Evolutionary conservation across 2,113 vertebrate species (phyloP).

Genomic region (Sander vitreus): DNA sequence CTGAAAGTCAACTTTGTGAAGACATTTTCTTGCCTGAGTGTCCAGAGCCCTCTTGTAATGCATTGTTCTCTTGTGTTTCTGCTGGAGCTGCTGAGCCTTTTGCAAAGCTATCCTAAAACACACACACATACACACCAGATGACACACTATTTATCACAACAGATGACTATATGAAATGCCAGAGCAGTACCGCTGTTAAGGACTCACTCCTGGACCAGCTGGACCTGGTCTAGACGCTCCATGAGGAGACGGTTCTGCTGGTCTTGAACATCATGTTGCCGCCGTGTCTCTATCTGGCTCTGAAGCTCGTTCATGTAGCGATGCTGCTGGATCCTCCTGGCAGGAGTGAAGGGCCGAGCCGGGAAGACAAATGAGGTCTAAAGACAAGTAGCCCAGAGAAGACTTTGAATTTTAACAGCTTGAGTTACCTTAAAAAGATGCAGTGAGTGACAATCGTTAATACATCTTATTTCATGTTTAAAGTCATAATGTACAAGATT

Average conservation of each 20-base stretch:
- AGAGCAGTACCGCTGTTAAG: background rate
- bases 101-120: slow-evolving; percentile 80
- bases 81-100: slow-evolving; percentile 79
- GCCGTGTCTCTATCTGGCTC: slow-evolving; percentile 76
- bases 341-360: slow-evolving; percentile 81
- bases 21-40: slow-evolving; percentile 79
- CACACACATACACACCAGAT: slow-evolving; percentile 19
- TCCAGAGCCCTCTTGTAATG: slow-evolving; percentile 85
- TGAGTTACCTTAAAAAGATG: background rate
- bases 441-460: background rate
- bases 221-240: slow-evolving; percentile 83
- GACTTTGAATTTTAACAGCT: background rate
- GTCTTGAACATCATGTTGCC: slow-evolving; percentile 66
- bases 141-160: background rate
- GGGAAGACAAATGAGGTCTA: slow-evolving; percentile 87
- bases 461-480: background rate
- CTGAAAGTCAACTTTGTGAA: background rate
- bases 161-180: background rate
- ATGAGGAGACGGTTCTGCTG: slow-evolving; percentile 75
- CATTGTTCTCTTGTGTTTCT: slow-evolving; percentile 78
- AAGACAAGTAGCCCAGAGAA: slow-evolving; percentile 19
- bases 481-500: background rate
- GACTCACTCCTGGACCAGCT: slow-evolving; percentile 86
- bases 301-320: slow-evolving; percentile 80
- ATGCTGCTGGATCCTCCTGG: slow-evolving; percentile 75